Base-by-base conservation (phyloP, 2,113 vertebrate genomes). In the Ctenomys sociabilis region DNA sequence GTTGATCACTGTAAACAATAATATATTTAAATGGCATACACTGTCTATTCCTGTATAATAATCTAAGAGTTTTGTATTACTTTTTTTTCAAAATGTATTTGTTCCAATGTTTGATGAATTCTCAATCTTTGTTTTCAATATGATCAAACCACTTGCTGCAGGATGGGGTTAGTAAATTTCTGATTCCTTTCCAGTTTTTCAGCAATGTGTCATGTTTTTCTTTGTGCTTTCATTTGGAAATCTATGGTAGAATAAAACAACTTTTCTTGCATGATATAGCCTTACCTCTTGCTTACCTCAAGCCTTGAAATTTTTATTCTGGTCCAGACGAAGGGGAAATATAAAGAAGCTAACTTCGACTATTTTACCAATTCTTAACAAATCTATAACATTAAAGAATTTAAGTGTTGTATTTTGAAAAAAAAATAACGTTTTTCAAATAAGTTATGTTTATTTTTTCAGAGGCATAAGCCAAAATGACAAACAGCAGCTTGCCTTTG, bases 351-450 rank as follows among this genome's bases (percentile, higher is more conserved):
- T 97, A 94, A 92, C 85, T 93, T 95, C 97, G 91, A 95, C 97
- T 95, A 97, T 97, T 96, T 98, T 98, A 97, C 98, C 96, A 97
- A 97, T 96, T 95, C 97, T 98, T 98, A 98, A 98, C 98, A 98
- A 98, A 98, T 98, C 97, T 97, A 96, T 98, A 98, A 98, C 98
- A 98, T 96, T 49, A 49, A 49, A 7, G 49, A 49, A 49, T 49
- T 49, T 49, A 10, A 49, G 49, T 49, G 49, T 49, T 49, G 49
- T 49, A 7, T 49, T 49, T 10, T 49, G 49, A 49, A 49, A n/a
- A n/a, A n/a, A n/a, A n/a, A n/a, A n/a, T n/a, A n/a, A n/a, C n/a
- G n/a, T 37, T 64, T 77, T 85, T 85, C 94, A 66, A 94, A 9
- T 86, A 94, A 80, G 59, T 77, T 52, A 95, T 72, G 91, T 96